phyloP scores from a whole-genome alignment of 2,113 vertebrate genomes.

The Alethe diademata region DNA sequence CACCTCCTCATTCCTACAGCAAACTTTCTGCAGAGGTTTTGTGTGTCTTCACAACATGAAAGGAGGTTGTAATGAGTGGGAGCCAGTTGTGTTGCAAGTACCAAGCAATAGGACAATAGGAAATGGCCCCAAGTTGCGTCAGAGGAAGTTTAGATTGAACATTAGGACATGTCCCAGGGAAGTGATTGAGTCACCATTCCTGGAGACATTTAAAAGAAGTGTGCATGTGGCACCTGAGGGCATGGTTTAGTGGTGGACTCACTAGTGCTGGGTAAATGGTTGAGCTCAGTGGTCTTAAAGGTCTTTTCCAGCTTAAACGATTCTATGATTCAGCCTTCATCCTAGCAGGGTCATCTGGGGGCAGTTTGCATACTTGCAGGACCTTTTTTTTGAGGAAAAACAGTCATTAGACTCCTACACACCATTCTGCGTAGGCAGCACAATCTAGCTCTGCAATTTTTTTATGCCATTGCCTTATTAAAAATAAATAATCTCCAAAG shows the following conservation, averaged over 20 bases:
- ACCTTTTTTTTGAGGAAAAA: background rate
- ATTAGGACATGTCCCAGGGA: background rate
- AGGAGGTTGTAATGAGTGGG: background rate
- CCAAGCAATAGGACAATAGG: background rate
- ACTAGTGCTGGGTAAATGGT: background rate
- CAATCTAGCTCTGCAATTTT: background rate
- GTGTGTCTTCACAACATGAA: background rate
- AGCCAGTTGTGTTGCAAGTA: background rate
- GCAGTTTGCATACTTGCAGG: background rate
- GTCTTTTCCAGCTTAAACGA: background rate
- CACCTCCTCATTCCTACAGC: background rate
- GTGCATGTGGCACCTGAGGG: background rate
- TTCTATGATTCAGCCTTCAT: background rate
- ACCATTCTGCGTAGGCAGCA: background rate
- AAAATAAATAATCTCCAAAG: conserved; percentile 21
- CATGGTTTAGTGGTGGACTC: background rate
- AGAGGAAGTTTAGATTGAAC: background rate
- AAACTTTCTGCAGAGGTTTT: background rate
- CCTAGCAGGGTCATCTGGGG: background rate
- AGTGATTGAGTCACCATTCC: background rate
- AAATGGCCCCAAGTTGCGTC: background rate
- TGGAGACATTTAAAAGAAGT: background rate
- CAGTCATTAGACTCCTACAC: background rate
- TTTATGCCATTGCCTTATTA: background rate
- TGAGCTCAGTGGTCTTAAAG: background rate